phyloP scores from a whole-genome alignment of 2,797 vertebrate species.

The Myotis pilosus region DNA sequence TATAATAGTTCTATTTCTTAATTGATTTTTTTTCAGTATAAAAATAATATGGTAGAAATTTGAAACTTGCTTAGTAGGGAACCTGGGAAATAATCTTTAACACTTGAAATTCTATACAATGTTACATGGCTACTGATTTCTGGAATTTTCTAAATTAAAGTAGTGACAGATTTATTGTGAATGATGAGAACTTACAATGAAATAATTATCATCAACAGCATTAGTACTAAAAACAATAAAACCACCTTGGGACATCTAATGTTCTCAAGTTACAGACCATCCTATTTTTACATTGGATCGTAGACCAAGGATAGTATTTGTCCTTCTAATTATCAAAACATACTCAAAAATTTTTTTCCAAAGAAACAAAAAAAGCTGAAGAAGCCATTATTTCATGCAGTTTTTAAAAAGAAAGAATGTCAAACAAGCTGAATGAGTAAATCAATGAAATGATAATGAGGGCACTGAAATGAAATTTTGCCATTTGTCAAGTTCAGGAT shows the following conservation, averaged over 20 bases:
- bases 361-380: slow-evolving; percentile 30
- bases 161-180: not conserved
- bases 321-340: not conserved
- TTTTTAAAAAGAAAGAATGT: slow-evolving; percentile 1
- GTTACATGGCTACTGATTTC: not conserved
- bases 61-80: not conserved
- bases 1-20: not conserved
- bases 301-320: not conserved
- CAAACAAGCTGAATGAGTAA: slow-evolving; percentile 1
- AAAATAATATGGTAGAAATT: not conserved
- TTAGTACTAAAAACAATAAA: slow-evolving; percentile 21
- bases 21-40: not conserved
- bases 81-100: not conserved
- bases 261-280: not conserved
- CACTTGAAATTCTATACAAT: not conserved
- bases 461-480: not conserved
- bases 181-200: not conserved
- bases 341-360: not conserved
- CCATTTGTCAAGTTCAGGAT: not conserved
- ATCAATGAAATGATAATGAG: not conserved
- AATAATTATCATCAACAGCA: not conserved
- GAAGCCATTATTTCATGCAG: slow-evolving; percentile 17
- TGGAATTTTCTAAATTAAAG: slow-evolving; percentile 32
- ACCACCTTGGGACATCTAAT: not conserved
- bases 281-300: not conserved